A percentile compares a stretch with the other conserved stretches of the same genome.
Conservation (phyloP, 2,113 vertebrate genomes). For the Vanacampus margaritifer region DNA sequence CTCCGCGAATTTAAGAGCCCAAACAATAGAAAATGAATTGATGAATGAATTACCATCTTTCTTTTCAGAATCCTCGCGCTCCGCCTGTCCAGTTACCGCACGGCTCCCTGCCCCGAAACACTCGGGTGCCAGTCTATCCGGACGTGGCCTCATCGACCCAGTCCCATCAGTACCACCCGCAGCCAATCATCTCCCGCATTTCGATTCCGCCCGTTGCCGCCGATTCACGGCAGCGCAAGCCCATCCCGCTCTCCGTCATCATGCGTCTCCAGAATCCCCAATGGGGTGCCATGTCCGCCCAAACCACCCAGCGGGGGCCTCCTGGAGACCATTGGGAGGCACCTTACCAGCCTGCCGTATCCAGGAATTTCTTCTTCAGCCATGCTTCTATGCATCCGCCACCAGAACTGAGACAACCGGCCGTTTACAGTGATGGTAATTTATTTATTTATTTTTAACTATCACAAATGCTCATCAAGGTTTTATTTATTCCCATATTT, state of each 20-base stretch:
- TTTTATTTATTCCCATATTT: neutral
- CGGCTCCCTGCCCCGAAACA: constrained; percentile 75
- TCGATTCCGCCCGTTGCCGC: constrained; percentile 75
- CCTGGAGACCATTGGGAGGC: constrained; percentile 20
- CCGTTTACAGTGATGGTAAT: constrained; percentile 70
- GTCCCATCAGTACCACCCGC: constrained; percentile 59
- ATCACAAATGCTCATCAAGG: too few species aligned
- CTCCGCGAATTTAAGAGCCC: neutral
- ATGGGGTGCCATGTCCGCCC: constrained; percentile 19
- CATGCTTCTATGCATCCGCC: constrained; percentile 23
- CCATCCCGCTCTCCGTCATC: constrained; percentile 85
- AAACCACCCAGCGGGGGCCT: constrained; percentile 2
- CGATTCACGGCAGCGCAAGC: constrained; percentile 59
- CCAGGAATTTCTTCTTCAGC: constrained; percentile 48
- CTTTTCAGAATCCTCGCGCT: constrained; percentile 44
- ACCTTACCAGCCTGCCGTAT: constrained; percentile 27
- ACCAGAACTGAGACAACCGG: constrained; percentile 57
- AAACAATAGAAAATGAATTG: neutral
- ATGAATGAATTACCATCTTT: neutral
- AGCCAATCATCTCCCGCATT: constrained; percentile 80
- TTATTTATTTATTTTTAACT: too few species aligned
- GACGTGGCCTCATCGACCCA: constrained; percentile 48
- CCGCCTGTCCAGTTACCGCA: constrained; percentile 44
- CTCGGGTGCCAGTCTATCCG: constrained; percentile 68
- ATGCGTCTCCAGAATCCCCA: constrained; percentile 82